phyloP scores from a whole-genome alignment of 2,113 vertebrate species.

The Hippoglossus stenolepis region DNA sequence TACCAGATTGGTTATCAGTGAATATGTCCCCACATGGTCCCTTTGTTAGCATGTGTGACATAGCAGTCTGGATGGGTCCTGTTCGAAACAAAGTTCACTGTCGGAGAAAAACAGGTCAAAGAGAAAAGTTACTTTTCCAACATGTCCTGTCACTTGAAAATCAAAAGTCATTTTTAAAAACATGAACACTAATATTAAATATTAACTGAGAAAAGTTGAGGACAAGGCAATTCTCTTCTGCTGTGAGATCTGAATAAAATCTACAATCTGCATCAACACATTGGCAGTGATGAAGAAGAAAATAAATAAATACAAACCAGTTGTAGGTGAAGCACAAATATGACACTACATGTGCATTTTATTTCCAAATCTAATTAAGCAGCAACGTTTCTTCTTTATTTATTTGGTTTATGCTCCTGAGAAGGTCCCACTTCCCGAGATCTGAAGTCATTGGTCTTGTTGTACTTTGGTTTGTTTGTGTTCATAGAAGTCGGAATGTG shows the following conservation, averaged over 20 bases:
- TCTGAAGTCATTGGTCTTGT: too few relatives aligned
- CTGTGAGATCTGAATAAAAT: neutral
- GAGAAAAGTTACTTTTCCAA: neutral
- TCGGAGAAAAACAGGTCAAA: conserved; percentile 12
- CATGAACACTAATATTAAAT: neutral
- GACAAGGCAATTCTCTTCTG: neutral
- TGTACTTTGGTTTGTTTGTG: too few relatives aligned
- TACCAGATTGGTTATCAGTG: conserved; percentile 44
- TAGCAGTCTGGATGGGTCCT: neutral
- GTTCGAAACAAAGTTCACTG: conserved; percentile 7
- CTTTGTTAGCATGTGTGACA: conserved; percentile 25
- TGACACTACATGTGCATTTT: too few relatives aligned
- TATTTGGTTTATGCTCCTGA: too few relatives aligned
- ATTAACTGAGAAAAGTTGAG: neutral
- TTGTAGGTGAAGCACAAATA: too few relatives aligned
- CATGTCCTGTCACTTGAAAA: neutral
- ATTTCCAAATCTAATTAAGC: too few relatives aligned
- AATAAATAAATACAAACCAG: too few relatives aligned
- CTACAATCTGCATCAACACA: too few relatives aligned
- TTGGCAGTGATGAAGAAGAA: too few relatives aligned
- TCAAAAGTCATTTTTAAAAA: neutral
- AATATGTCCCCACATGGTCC: conserved; percentile 41
- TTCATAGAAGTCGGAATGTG: too few relatives aligned
- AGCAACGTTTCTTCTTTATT: too few relatives aligned
- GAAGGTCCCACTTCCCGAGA: too few relatives aligned